These are phyloP conservation scores for Callitettix versicolor DNA, from an alignment of 1,140 invertebrate genomes.

Conservation along the genomic window DNA sequence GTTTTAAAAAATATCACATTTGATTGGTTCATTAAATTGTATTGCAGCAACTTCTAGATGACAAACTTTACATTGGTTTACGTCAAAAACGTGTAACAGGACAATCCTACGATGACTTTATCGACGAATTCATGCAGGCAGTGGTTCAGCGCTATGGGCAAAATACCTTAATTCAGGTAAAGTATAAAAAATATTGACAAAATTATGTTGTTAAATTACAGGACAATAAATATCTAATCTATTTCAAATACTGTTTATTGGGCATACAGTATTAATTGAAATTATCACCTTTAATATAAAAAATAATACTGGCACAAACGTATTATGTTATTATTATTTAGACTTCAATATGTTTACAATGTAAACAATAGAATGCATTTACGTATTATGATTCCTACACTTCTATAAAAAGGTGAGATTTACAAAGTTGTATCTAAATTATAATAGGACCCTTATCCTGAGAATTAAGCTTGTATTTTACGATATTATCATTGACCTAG, in stretches of 20 bases:
- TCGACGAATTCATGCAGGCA: slow-evolving; percentile 96
- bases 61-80: slow-evolving; percentile 87
- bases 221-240: neutral
- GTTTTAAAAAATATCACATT: no score
- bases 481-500: no score
- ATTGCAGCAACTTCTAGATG: slow-evolving; percentile 59
- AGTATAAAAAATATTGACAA: neutral
- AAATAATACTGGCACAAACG: neutral
- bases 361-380: no score
- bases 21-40: no score
- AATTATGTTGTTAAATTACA: neutral
- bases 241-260: neutral
- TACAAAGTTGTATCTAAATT: no score
- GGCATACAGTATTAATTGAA: no score
- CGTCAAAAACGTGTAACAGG: slow-evolving; percentile 71
- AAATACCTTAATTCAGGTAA: slow-evolving; percentile 57
- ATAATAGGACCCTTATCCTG: no score
- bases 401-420: no score
- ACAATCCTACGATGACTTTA: slow-evolving; percentile 76
- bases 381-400: no score
- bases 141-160: slow-evolving; percentile 72
- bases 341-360: no score
- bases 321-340: no score
- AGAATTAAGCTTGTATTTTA: no score
- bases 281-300: neutral